Base-by-base conservation (phyloP, 1,140 invertebrate species). In the Mamestra configurata region DNA sequence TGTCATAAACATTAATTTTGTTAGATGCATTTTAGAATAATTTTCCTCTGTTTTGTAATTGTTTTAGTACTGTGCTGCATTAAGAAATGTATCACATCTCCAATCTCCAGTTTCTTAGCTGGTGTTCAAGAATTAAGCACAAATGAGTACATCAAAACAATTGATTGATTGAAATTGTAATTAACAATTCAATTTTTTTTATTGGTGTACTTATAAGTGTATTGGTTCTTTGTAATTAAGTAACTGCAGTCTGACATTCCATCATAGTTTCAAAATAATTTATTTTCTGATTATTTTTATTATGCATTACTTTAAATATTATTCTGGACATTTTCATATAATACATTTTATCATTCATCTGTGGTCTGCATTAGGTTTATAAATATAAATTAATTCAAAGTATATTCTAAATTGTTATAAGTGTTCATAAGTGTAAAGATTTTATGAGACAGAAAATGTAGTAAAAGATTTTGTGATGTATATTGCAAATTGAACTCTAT, bases 371-470 rank as follows among this genome's bases (percentile, higher is more conserved):
- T 85, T 92, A 89, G 82, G 79, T 68, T 78, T 90, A 88, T 88
- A 84, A 87, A 84, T 79, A 82, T 53, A 84, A 81, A 84, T 83
- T 81, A 80, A 83, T 83, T 86, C 66, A 90, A 90, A 89, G 81
- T 92, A 94, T 93, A 94, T 94, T 94, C 93, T 93, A 94, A 94
- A 94, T 93, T 92, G 89, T 92, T 91, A 80, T 94, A 94, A 93
- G 91, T 94, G 92, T 94, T 94, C 93, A 92, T 92, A 92, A 87
- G 81, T 90, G 86, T 90, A 90, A 91, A 92, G 86, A 91, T 90
- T 92, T 89, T 92, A 92, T 89, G 89, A 90, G 79, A 90, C 86
- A 86, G 79, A 87, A 87, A 84, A 85, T 76, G 40, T 77, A 88
- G 80, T 79, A 88, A 79, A 75, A 71, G 64, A 78, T 71, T 72